These are phyloP conservation scores for Idaea dimidiata DNA, from an alignment of 2,888 invertebrate genomes.

Conservation along the genomic window DNA sequence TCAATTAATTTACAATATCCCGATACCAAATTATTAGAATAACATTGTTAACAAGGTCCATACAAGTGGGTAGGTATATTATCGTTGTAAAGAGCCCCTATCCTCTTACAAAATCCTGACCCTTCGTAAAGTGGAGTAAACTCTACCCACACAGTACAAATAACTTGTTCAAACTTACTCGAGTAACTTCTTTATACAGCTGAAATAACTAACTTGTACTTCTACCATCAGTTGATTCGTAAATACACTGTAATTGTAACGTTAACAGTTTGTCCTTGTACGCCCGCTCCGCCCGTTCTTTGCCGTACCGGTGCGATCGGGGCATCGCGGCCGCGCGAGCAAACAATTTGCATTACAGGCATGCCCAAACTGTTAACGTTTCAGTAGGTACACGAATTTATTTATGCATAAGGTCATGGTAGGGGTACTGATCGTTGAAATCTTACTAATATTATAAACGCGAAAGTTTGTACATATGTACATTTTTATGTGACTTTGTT, in stretches of 20 bases:
- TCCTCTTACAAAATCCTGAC: not conserved
- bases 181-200: not conserved
- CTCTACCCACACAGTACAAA: not conserved
- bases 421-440: too few relatives aligned
- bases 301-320: too few relatives aligned
- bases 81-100: not conserved
- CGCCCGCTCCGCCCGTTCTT: too few relatives aligned
- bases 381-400: too few relatives aligned
- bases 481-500: too few relatives aligned
- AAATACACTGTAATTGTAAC: not conserved
- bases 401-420: too few relatives aligned
- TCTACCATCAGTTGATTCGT: not conserved
- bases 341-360: too few relatives aligned
- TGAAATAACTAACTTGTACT: not conserved
- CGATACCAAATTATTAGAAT: not conserved
- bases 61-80: not conserved
- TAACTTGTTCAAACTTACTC: slow-evolving; percentile 10
- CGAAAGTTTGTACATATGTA: too few relatives aligned
- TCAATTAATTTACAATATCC: not conserved
- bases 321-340: too few relatives aligned
- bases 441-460: too few relatives aligned
- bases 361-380: too few relatives aligned
- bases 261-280: not conserved
- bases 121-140: slow-evolving; percentile 5
- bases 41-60: not conserved